Evolutionary conservation across 2,113 vertebrate genomes (phyloP), one percentile per base, ranked within the genome.

Genomic region (Trematocara unimaculatum): DNA sequence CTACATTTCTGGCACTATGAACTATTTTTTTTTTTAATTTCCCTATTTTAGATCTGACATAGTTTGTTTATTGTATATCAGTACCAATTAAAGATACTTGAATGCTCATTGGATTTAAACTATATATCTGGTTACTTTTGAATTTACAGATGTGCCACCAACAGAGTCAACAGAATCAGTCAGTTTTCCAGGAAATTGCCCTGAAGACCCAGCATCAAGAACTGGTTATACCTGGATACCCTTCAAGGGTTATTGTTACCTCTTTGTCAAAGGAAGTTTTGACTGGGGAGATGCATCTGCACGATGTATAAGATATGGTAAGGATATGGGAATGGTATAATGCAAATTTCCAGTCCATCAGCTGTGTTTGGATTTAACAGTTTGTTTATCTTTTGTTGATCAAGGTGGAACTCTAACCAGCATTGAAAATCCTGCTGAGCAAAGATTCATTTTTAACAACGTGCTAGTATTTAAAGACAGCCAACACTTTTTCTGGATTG

Each of bases 191-290:
- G 98, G 98, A 56, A 93, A 85, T 6, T 99, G 98, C 74, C 97
- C 97, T 2, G 93, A 97, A 17, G 18, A 83, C 8, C 20, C n/a
- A 14, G 42, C 45, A 4, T 2, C 10, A 2, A 1, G 1, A 58
- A 18, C 78, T 84, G 0, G 84, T 0, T 1, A 49, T 1, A 86
- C 84, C 1, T 99, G 98, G 98, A 87, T 97, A 40, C 97, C 97
- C 77, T 99, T 96, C 87, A 96, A 93, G 33, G 94, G 95, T 18
- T 93, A 97, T 40, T 99, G 98, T 87, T 99, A 99, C 82, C 92
- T 95, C 9, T 92, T 98, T 54, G 74, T 97, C 51, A 95, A 93
- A 40, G 86, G n/a, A 10, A 55, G 29, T 2, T 67, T 3, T 45
- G 84, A 88, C 31, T 98, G 98, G 98, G 84, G 96, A n/a, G 92